Base-by-base conservation (phyloP, 1,140 invertebrate species). In the Phenacoccus solenopsis region DNA sequence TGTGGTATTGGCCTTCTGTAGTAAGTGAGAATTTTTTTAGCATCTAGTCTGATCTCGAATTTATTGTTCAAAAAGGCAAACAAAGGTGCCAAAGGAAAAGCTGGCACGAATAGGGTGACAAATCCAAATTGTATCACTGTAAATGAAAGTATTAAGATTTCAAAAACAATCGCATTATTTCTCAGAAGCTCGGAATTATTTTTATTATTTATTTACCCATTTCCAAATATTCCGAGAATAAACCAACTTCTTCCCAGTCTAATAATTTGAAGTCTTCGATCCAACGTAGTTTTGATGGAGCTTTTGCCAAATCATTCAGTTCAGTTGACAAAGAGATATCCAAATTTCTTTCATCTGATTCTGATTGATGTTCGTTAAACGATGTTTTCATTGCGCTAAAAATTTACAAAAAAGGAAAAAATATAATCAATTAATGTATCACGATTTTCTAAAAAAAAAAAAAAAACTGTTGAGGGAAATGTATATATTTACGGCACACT, bases 191-290 rank as follows among this genome's bases (percentile, higher is more conserved):
- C n/a, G n/a, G 9, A 38, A 38, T 10, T 38, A 38, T 38, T 38
- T 10, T 38, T 20, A 20, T 16, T 49, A 72, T 61, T n/a, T n/a
- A 49, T 79, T 81, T 82, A 93, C 91, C 89, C 94, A 98, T 98
- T 85, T 98, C 96, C 67, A 98, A 81, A 80, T 98, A 98, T 81
- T 98, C 96, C 2, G 92, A 91, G 80, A 98, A 98, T 12, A 98
- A 82, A 74, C 93, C 92, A 78, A 92, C 86, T 64, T 93, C 86
- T 22, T 91, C 92, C 83, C 94, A 96, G 74, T 92, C 87, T 1
- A 92, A 83, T 35, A 98, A 81, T 77, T 92, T 90, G 75, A 90
- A 96, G 78, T 99, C 96, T 74, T 90, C 88, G 72, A 95, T 86
- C 91, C 93, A 98, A 69, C 91, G 88, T 28, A 84, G 81, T 16